Conservation (phyloP, 2,113 vertebrate species). For the Serilophus lunatus region DNA sequence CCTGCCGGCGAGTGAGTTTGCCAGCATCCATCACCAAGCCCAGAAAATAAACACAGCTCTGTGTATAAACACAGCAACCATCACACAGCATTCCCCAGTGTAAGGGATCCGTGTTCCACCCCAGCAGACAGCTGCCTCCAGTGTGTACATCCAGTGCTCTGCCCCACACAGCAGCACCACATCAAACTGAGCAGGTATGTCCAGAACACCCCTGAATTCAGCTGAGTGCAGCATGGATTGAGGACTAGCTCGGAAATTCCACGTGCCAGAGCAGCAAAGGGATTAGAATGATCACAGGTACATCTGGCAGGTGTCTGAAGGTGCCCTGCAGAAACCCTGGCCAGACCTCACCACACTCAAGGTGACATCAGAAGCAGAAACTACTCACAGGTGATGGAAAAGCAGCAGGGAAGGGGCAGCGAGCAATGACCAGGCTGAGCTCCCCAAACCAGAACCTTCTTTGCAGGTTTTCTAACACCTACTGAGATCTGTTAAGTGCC, state of each 20-base stretch:
- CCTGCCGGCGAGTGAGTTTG: not conserved
- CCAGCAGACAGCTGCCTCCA: not conserved
- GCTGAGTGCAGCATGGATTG: rapidly evolving
- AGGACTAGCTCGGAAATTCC: rapidly evolving
- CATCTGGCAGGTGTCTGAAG: not conserved
- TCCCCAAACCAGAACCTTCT: not conserved
- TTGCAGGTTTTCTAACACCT: not conserved
- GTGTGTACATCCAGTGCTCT: rapidly evolving
- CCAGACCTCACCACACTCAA: not conserved
- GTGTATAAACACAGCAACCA: constrained; percentile 16
- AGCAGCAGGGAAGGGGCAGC: rapidly evolving
- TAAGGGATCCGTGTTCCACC: not conserved
- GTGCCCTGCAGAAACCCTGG: not conserved
- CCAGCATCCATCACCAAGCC: constrained; percentile 52
- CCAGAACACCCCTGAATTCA: not conserved
- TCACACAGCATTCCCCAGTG: not conserved
- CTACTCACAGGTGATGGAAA: not conserved
- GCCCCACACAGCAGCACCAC: not conserved
- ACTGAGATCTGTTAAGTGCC: not conserved
- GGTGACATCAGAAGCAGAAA: not conserved
- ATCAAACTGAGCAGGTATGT: not conserved
- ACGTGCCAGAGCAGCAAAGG: not conserved
- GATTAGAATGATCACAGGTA: not conserved
- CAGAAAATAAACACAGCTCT: constrained; percentile 28
- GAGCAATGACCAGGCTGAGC: not conserved